phyloP scores from a whole-genome alignment of 2,888 invertebrate species.

The Conchocele bisecta region DNA sequence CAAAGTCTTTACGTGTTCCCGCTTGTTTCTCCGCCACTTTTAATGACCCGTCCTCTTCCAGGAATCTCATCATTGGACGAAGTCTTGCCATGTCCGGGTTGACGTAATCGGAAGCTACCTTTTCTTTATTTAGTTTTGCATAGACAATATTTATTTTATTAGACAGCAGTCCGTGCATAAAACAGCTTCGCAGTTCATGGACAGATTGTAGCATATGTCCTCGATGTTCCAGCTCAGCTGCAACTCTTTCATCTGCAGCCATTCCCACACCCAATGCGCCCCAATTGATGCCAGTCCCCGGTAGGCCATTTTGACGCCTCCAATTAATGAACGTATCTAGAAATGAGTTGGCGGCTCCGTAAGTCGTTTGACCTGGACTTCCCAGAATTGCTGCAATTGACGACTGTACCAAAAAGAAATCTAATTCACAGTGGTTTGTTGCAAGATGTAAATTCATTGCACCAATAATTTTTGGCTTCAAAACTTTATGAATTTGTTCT shows the following conservation, averaged over 20 bases:
- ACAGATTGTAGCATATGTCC: constrained; percentile 24
- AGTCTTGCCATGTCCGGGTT: background rate
- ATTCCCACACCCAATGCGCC: constrained; percentile 70
- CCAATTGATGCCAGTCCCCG: constrained; percentile 73
- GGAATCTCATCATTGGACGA: background rate
- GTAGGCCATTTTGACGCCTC: constrained; percentile 54
- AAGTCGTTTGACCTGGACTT: constrained; percentile 68
- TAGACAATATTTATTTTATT: constrained; percentile 51
- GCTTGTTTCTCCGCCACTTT: no score
- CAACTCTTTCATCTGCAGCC: constrained; percentile 43
- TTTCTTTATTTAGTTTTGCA: constrained; percentile 54
- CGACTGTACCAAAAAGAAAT: constrained; percentile 72
- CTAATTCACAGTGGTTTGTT: constrained; percentile 53
- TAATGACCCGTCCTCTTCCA: background rate
- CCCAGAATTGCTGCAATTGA: constrained; percentile 70
- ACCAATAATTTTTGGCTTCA: constrained; percentile 69
- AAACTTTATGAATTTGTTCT: constrained; percentile 51
- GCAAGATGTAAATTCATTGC: constrained; percentile 69
- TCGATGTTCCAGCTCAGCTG: constrained; percentile 16
- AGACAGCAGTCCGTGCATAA: constrained; percentile 53
- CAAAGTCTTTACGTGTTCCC: no score
- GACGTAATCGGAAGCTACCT: constrained; percentile 19
- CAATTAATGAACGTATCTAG: constrained; percentile 68
- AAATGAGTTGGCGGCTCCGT: constrained; percentile 73
- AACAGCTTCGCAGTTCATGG: constrained; percentile 37